These are phyloP conservation scores for Enteromius unitaeniatus DNA, from an alignment of 2,797 vertebrate genomes.

Conservation along the genomic window DNA sequence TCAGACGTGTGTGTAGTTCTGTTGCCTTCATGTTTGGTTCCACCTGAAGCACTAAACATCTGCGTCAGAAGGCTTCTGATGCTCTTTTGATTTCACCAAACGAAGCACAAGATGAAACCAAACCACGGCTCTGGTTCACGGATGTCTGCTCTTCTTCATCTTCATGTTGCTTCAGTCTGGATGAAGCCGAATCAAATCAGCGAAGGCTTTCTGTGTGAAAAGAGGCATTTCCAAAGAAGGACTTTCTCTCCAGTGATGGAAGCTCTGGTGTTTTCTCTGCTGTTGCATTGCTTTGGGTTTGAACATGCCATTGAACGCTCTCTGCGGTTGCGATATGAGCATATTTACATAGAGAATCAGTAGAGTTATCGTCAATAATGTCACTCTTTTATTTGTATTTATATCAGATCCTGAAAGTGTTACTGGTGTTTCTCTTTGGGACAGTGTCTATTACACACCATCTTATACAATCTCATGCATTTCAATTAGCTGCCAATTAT, in stretches of 20 bases:
- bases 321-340: slow-evolving; percentile 51
- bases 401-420: slow-evolving; percentile 72
- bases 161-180: not conserved
- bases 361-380: slow-evolving; percentile 59
- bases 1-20: not conserved
- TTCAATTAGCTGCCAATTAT: slow-evolving; percentile 76
- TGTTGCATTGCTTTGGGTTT: slow-evolving; percentile 33
- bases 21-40: slow-evolving; percentile 40
- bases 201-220: slow-evolving; percentile 41
- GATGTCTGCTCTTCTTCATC: not conserved
- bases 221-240: slow-evolving; percentile 69
- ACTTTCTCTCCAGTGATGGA: slow-evolving; percentile 61
- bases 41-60: not conserved
- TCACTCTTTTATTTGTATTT: slow-evolving; percentile 71
- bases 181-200: not conserved
- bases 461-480: slow-evolving; percentile 74
- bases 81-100: not conserved
- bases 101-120: slow-evolving; percentile 38
- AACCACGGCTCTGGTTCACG: not conserved
- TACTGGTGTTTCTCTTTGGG: slow-evolving; percentile 69
- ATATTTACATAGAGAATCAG: not conserved
- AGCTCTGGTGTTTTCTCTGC: slow-evolving; percentile 27
- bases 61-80: not conserved
- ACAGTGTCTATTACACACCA: slow-evolving; percentile 68
- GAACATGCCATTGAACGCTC: slow-evolving; percentile 47